Evolutionary conservation across 2,888 invertebrate genomes (phyloP).

Genomic region (Dinocampus coccinellae): DNA sequence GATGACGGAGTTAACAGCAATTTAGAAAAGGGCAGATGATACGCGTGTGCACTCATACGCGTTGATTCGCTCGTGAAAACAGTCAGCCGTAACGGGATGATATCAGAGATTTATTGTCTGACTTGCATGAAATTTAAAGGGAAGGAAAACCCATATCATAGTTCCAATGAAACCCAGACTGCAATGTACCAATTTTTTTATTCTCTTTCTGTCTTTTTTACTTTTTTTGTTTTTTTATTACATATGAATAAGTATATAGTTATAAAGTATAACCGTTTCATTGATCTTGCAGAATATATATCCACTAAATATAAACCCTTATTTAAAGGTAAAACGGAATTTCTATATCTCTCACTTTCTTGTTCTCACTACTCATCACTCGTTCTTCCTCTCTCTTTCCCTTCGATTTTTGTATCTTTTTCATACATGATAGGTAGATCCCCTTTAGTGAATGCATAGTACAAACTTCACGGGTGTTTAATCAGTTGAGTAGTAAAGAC

Average conservation of each 20-base stretch:
- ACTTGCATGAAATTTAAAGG: conserved; percentile 36
- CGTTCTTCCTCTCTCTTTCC: not conserved
- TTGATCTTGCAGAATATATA: not conserved
- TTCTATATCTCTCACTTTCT: not conserved
- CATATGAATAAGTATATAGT: not conserved
- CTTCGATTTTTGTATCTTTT: not conserved
- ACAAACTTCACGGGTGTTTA: conserved; percentile 57
- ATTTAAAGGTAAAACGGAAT: not conserved
- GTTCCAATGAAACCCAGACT: conserved; percentile 31
- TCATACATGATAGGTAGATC: not conserved
- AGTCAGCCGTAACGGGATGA: conserved; percentile 39
- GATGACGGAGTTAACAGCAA: not conserved
- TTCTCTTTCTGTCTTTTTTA: not conserved
- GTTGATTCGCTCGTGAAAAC: conserved; percentile 21
- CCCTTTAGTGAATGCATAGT: not conserved
- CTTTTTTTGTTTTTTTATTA: not conserved
- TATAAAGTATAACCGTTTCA: not conserved
- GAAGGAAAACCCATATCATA: not conserved
- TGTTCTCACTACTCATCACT: too few relatives aligned
- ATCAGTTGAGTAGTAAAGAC: conserved; percentile 66
- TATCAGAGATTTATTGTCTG: conserved; percentile 44
- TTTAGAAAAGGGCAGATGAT: not conserved
- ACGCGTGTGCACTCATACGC: not conserved
- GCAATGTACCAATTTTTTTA: conserved; percentile 3
- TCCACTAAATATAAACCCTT: too few relatives aligned